These are phyloP conservation scores for Hycleus phaleratus DNA, from an alignment of 1,140 invertebrate species.

Conservation along the genomic window DNA sequence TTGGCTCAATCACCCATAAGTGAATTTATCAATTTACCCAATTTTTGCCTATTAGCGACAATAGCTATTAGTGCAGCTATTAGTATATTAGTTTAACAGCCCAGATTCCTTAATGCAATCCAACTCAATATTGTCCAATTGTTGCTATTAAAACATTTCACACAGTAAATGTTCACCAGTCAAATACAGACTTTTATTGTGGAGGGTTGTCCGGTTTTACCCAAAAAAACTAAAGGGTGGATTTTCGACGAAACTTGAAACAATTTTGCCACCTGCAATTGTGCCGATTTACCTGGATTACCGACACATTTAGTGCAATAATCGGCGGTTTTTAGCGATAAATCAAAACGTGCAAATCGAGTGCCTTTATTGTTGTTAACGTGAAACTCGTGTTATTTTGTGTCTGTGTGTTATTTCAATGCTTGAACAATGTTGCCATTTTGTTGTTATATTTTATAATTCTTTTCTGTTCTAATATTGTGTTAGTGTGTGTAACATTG, in stretches of 20 bases:
- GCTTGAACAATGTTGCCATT: neutral
- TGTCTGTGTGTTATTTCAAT: no score
- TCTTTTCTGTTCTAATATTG: no score
- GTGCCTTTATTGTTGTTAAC: neutral
- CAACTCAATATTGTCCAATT: conserved; percentile 42
- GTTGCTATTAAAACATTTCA: conserved; percentile 42
- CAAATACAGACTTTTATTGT: conserved; percentile 32
- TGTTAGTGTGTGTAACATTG: no score
- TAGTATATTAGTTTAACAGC: conserved; percentile 41
- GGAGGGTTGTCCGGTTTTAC: conserved; percentile 25
- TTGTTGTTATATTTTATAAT: no score
- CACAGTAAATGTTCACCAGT: conserved; percentile 35
- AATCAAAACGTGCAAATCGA: neutral
- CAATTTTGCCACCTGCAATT: neutral
- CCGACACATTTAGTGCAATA: no score
- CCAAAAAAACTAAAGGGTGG: neutral
- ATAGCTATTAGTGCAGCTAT: conserved; percentile 42
- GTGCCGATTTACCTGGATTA: neutral
- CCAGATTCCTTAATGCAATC: conserved; percentile 43
- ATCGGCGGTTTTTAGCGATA: neutral
- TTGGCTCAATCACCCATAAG: conserved; percentile 38
- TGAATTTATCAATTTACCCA: conserved; percentile 45
- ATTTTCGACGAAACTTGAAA: neutral
- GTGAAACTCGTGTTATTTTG: no score
- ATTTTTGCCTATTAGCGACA: conserved; percentile 44